Percentiles rank a stretch among this genome's conserved stretches.
Conservation (phyloP, 2,113 vertebrate genomes). For the Neogale vison region DNA sequence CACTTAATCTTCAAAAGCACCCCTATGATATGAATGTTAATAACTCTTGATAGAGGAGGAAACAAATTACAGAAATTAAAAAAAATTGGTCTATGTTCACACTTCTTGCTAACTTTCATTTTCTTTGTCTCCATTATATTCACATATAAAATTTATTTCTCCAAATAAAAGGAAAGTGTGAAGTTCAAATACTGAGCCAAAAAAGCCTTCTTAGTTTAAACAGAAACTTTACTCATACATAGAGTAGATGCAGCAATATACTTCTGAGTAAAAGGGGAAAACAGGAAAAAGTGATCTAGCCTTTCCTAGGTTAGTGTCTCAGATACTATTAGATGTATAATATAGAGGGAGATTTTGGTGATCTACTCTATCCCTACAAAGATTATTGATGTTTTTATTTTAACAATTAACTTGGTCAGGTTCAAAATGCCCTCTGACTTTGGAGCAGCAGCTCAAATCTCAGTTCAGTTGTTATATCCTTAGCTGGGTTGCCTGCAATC, state of each 20-base stretch:
- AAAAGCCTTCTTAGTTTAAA: background rate
- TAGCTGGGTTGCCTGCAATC: background rate
- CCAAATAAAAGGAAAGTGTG: background rate
- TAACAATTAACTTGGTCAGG: background rate
- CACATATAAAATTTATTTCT: background rate
- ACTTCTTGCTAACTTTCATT: background rate
- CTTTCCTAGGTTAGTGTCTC: background rate
- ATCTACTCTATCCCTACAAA: background rate
- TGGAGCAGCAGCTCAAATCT: background rate
- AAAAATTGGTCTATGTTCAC: background rate
- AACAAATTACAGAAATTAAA: background rate
- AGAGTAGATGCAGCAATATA: background rate
- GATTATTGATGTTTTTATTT: background rate
- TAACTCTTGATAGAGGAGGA: background rate
- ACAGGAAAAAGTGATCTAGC: background rate
- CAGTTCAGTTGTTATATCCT: background rate
- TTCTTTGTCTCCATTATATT: background rate
- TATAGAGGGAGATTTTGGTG: background rate
- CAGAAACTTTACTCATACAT: background rate
- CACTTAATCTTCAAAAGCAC: background rate
- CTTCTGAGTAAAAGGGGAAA: background rate
- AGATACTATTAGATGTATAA: background rate
- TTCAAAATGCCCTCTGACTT: background rate
- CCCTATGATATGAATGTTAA: background rate
- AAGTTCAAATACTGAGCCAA: background rate